phyloP scores from a whole-genome alignment of 2,113 vertebrate species.

The Cacatua alba region DNA sequence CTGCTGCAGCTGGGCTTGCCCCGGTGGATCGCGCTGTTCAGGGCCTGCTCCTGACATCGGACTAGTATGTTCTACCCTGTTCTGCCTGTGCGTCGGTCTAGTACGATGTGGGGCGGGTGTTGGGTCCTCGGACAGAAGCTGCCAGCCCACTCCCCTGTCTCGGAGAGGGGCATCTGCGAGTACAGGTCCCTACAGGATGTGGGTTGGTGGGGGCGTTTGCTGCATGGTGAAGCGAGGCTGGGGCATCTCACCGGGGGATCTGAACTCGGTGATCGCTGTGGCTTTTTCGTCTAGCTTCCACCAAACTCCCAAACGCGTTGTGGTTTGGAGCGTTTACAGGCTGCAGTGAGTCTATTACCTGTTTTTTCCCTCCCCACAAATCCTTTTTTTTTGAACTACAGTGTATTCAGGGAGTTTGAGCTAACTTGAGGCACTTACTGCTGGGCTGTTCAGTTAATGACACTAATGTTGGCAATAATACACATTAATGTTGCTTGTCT shows the following conservation, averaged over 20 bases:
- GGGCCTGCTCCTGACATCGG: background rate
- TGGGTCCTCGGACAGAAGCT: too few species aligned
- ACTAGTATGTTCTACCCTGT: background rate
- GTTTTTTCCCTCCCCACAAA: background rate
- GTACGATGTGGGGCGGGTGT: too few species aligned
- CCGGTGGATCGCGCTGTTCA: background rate
- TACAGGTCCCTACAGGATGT: rapidly evolving
- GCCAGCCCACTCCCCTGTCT: rapidly evolving
- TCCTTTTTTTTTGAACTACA: background rate
- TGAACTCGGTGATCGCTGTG: background rate
- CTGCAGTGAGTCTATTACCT: background rate
- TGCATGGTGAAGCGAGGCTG: rapidly evolving
- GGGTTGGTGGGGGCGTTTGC: background rate
- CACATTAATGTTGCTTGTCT: background rate
- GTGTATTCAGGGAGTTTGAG: background rate
- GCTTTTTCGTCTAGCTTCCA: background rate
- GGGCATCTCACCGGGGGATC: background rate
- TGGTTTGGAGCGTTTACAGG: background rate
- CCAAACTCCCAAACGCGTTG: rapidly evolving
- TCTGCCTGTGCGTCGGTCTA: rapidly evolving
- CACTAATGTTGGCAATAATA: background rate
- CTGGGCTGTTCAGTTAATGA: background rate
- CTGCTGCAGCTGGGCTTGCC: background rate
- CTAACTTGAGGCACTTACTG: background rate
- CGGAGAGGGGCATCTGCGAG: background rate